Evolutionary conservation across 2,888 invertebrate species (phyloP).

Genomic region (Eurytoma californica): DNA sequence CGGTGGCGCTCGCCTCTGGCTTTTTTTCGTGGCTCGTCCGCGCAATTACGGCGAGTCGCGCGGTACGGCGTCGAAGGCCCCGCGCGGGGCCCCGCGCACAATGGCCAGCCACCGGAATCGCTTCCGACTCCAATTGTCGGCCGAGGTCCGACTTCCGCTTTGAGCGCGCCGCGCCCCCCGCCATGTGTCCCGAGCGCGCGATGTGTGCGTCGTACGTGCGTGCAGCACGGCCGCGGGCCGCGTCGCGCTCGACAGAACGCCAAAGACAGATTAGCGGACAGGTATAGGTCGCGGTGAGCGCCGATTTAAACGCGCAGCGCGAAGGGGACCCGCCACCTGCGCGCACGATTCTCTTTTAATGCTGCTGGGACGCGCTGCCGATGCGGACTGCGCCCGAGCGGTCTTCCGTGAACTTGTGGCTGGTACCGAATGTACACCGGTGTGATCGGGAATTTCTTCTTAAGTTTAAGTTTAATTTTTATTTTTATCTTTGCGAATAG

Average conservation of each 20-base stretch:
- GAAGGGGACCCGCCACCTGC: neutral
- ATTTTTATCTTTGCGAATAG: no score
- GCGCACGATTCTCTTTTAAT: neutral
- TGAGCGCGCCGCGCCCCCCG: slow-evolving; percentile 34
- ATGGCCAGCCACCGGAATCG: slow-evolving; percentile 67
- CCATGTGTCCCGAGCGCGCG: neutral
- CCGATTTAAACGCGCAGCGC: neutral
- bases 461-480: no score
- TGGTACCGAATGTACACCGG: no score
- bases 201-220: neutral
- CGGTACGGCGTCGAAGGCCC: slow-evolving; percentile 10
- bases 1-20: neutral
- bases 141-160: slow-evolving; percentile 52
- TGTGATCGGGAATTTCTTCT: no score
- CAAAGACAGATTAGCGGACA: slow-evolving; percentile 25
- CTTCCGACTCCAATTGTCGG: slow-evolving; percentile 71
- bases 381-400: neutral
- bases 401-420: no score
- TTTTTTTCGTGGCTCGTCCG: neutral
- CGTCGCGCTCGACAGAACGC: slow-evolving; percentile 7
- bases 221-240: neutral
- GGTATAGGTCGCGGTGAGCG: neutral
- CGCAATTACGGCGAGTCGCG: neutral
- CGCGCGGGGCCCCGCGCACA: slow-evolving; percentile 59
- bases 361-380: neutral